Evolutionary conservation across 2,888 invertebrate genomes (phyloP), one percentile per base, ranked within the genome.

Genomic region (Nebria brevicollis): DNA sequence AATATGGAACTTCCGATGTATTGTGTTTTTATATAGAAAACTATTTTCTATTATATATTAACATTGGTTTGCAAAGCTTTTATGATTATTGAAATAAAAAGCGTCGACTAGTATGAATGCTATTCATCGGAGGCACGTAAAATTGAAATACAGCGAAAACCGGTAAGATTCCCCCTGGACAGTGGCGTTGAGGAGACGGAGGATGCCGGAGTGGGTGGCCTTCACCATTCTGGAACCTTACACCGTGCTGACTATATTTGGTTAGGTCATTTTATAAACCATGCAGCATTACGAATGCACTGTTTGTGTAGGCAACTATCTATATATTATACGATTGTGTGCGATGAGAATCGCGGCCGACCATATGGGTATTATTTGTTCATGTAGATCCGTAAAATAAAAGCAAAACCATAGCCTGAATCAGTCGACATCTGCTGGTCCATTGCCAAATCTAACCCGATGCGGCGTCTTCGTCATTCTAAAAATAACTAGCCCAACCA

Each of bases 221-320:
- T 83, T 83, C 83, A 74, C 54, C 72, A 75, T 76, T 54, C 54
- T 74, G 77, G 77, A 77, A 74, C 66, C 72, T 75, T 43, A 78
- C 68, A 80, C 73, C 81, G 77, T 77, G 83, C 79, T 78, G 83
- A 81, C 84, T 84, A 85, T 85, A 85, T 84, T 84, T 84, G 84
- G 84, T 82, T 82, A 84, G 83, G 83, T 84, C 84, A 83, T 77
- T 81, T 72, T 70, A 79, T 68, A 72, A 79, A 73, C 64, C 72
- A 75, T 81, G 80, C 80, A 81, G 54, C 73, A 79, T 79, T 74
- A 75, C 75, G 20, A 75, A 20, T 75, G 75, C 75, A 75, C 15
- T 75, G 80, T 75, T 75, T 81, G 68, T 74, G 25, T 74, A 20
- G 11, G 34, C 7, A 64, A 43, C 5, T 75, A 75, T 54, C 8